phyloP scores from a whole-genome alignment of 92 coral and sea anemone genomes.

The Porites lobata region DNA sequence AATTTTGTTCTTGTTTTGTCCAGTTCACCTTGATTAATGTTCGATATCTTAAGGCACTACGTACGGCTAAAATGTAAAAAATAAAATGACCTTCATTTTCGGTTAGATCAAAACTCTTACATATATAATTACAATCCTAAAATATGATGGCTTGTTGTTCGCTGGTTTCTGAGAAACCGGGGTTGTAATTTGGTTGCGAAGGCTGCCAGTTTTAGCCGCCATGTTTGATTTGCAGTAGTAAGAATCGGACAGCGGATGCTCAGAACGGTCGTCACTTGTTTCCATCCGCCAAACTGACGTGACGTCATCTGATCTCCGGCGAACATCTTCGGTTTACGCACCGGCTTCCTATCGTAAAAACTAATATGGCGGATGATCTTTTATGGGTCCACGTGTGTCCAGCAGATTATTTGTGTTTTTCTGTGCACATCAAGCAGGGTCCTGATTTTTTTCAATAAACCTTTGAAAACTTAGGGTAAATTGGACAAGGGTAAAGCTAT shows the following conservation, averaged over 20 bases:
- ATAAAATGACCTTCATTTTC: too few species aligned
- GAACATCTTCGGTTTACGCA: conserved; percentile 1
- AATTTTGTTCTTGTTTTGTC: too few species aligned
- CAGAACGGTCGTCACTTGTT: too few species aligned
- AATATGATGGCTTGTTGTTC: not conserved
- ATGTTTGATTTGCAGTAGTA: not conserved
- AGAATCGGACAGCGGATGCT: too few species aligned
- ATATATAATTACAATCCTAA: not conserved
- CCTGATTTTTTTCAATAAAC: not conserved
- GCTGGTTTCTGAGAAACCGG: not conserved
- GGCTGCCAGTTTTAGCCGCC: not conserved
- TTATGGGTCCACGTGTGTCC: not conserved
- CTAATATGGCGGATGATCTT: not conserved
- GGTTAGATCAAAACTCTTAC: not conserved
- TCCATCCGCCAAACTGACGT: conserved; percentile 36
- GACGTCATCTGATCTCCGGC: conserved; percentile 35
- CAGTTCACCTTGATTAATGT: too few species aligned
- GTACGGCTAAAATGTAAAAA: too few species aligned
- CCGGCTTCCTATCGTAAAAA: not conserved
- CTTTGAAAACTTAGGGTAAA: not conserved
- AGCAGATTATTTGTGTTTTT: not conserved
- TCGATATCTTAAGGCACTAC: too few species aligned
- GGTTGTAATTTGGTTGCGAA: not conserved
- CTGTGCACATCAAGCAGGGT: not conserved
- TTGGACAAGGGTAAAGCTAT: not conserved